Evolutionary conservation across 2,888 invertebrate genomes (phyloP), one percentile per base, ranked within the genome.

Genomic region (Atethmia centrago): DNA sequence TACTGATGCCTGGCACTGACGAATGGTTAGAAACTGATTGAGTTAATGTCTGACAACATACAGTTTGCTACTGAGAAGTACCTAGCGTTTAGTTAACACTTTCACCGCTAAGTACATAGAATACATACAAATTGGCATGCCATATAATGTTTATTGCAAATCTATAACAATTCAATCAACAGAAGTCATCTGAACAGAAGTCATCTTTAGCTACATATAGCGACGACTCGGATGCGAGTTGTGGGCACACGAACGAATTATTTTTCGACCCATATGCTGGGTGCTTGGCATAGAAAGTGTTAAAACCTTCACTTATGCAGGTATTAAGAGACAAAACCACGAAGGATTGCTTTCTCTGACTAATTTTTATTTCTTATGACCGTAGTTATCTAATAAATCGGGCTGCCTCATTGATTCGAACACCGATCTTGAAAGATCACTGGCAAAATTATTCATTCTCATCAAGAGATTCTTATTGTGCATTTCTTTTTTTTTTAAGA

Each of bases 21-120:
- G 56, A 45, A 75, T 66, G 42, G 14, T 14, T 16, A 3, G 61
- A 56, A 40, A 64, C 53, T 79, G 47, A 67, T 79, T 71, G 21
- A 71, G 16, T 14, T 77, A 62, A 58, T 70, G 55, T 36, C 12
- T 21, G 16, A 61, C 14, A 28, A 51, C 21, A 45, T 36, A 42
- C 31, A 25, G 56, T 36, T 10, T 42, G 45, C n/a, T 36, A 16
- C 25, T 55, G 21, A 66, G 21, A 21, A 31, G 31, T 74, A 25
- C 21, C 10, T 51, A 4, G 0, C 16, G 8, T 25, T 53, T 14
- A 53, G 25, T 25, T 53, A 25, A 25, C 12, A 14, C 12, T n/a
- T 53, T 53, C 25, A 53, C 53, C n/a, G n/a, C n/a, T n/a, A n/a
- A n/a, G n/a, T n/a, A n/a, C n/a, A n/a, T n/a, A n/a, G n/a, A n/a